Evolutionary conservation across 2,113 vertebrate genomes (phyloP), one percentile per base, ranked within the genome.

Genomic region (Spea multiplicata): DNA sequence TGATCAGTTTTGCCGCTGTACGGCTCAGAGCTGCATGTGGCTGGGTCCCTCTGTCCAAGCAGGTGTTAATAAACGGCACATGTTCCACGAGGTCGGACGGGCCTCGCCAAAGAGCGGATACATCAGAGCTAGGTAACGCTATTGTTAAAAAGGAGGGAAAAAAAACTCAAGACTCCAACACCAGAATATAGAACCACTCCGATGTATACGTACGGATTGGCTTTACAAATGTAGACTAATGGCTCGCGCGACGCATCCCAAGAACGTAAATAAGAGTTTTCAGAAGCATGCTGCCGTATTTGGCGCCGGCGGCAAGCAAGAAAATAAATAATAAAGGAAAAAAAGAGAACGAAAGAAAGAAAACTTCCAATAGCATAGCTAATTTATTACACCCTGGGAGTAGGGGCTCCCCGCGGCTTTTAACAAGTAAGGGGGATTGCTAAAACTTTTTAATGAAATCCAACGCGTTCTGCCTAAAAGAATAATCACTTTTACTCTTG

Each of bases 61-160:
- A 98, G 96, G 96, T 98, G 97, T 96, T 99, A 98, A 99, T 98
- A 96, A 98, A 98, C 96, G 95, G 91, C 94, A 93, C 92, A 90
- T 88, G 88, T 95, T 93, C 92, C 85, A 91, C 91, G 86, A 95
- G 96, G 95, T 97, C 95, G 96, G 92, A 92, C 91, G 88, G 85
- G 44, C 88, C 88, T 91, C 91, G 86, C 88, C 83, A 76, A 89
- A 86, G 86, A 91, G 87, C 88, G 90, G 86, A 88, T 83, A 73
- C 83, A 90, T 87, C 85, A 88, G 87, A 91, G 87, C 87, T 86
- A 86, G 70, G 70, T 47, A 30, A 47, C n/a, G 30, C 55, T 82
- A 88, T 88, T 88, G 74, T 75, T 87, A 83, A 82, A 85, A 83
- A 87, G 85, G 87, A 83, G n/a, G n/a, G 87, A 68, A 68, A 48